Evolutionary conservation across 2,113 vertebrate genomes (phyloP).

Genomic region (Diadophis punctatus): DNA sequence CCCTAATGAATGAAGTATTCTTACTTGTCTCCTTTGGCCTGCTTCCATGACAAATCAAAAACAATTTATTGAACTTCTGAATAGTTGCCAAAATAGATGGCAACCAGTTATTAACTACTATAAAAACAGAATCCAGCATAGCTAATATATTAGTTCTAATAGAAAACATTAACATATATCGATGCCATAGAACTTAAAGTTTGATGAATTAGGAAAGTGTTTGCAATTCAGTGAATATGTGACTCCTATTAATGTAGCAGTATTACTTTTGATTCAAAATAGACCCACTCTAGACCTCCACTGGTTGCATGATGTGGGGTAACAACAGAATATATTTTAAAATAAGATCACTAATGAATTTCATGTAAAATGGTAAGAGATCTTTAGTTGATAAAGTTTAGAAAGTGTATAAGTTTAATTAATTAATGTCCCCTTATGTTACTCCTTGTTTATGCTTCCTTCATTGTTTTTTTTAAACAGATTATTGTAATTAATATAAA

Average conservation of each 20-base stretch:
- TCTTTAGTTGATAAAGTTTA: background rate
- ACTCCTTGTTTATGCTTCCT: background rate
- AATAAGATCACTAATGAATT: background rate
- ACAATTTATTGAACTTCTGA: background rate
- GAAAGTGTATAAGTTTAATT: background rate
- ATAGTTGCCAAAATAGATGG: background rate
- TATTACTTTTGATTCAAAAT: background rate
- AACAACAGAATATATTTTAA: background rate
- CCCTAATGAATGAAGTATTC: background rate
- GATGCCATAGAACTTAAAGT: background rate
- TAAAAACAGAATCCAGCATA: background rate
- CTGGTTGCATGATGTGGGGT: background rate
- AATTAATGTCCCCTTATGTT: background rate
- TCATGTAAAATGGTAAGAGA: background rate
- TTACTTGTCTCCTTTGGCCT: background rate
- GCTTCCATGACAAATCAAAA: background rate
- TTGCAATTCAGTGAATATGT: background rate
- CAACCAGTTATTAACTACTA: background rate
- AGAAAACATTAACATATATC: background rate
- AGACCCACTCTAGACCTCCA: background rate
- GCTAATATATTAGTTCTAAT: background rate
- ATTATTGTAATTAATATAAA: background rate
- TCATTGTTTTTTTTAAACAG: background rate
- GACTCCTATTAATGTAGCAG: background rate
- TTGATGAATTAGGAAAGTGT: background rate